Percentiles rank a stretch among this genome's conserved stretches.
phyloP scores from a whole-genome alignment of 2,797 vertebrate species.

The Notoglanidium macrostoma region DNA sequence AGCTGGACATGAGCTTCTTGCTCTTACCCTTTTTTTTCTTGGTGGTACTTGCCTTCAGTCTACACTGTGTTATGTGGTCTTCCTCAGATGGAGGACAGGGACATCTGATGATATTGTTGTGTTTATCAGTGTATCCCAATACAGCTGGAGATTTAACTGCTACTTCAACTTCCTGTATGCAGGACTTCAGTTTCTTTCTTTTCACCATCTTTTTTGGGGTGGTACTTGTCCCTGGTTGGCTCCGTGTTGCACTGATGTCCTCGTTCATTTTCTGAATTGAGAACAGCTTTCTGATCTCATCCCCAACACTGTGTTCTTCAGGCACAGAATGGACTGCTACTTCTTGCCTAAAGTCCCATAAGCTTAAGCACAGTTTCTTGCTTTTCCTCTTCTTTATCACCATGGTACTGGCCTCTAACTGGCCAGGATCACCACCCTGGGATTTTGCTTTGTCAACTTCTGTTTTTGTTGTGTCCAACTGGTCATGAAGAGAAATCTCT shows the following conservation, averaged over 20 bases:
- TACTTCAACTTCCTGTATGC: background rate
- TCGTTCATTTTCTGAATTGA: no score
- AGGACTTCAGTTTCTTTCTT: background rate
- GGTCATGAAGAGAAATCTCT: background rate
- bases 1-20: background rate
- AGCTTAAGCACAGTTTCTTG: slow-evolving; percentile 18
- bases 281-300: background rate
- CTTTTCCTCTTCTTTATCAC: slow-evolving; percentile 15
- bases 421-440: background rate
- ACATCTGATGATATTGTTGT: background rate
- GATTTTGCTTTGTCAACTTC: background rate
- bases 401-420: background rate
- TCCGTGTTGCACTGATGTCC: background rate
- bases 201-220: background rate
- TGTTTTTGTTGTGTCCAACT: background rate
- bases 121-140: background rate
- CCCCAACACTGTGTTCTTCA: background rate
- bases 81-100: background rate
- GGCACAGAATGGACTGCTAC: background rate
- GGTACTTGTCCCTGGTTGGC: background rate
- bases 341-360: background rate
- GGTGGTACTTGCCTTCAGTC: background rate
- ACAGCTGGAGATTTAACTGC: background rate
- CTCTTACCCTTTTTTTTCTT: background rate
- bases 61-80: background rate